Conservation (phyloP, 2,888 invertebrate genomes). For the Platycheirus rosarum region DNA sequence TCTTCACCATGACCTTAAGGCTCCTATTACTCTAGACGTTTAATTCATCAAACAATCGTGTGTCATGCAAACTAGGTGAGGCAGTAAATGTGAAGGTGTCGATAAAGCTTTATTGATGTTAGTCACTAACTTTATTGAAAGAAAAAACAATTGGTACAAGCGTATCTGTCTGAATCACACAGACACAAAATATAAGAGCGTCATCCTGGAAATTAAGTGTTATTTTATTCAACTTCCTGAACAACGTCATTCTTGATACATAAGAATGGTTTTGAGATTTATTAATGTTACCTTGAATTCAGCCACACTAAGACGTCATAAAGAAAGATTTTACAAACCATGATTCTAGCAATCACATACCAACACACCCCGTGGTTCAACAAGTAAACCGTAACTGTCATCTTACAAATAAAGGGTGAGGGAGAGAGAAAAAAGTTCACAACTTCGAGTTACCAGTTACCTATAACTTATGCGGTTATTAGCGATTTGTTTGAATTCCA, state of each 20-base stretch:
- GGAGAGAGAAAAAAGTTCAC: slow-evolving; percentile 33
- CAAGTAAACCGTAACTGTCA: slow-evolving; percentile 50
- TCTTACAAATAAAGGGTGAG: background rate
- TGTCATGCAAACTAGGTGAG: slow-evolving; percentile 13
- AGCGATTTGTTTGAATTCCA: slow-evolving; percentile 26
- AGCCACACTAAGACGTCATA: slow-evolving; percentile 1
- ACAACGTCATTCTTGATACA: slow-evolving; percentile 41
- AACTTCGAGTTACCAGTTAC: slow-evolving; percentile 26
- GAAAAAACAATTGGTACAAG: too few relatives aligned
- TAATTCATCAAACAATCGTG: slow-evolving; percentile 4
- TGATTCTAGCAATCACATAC: background rate
- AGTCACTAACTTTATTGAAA: too few relatives aligned
- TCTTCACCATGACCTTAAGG: slow-evolving; percentile 62
- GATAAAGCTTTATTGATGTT: too few relatives aligned
- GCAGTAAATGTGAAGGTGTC: slow-evolving; percentile 3
- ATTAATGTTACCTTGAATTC: too few relatives aligned
- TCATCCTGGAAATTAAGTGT: slow-evolving; percentile 15
- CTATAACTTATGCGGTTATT: background rate
- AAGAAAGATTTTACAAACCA: slow-evolving; percentile 23
- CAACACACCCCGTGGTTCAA: slow-evolving; percentile 22
- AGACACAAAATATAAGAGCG: background rate
- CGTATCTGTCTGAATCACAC: too few relatives aligned
- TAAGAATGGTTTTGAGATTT: too few relatives aligned
- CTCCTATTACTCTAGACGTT: slow-evolving; percentile 20
- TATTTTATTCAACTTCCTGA: slow-evolving; percentile 47